phyloP scores from a whole-genome alignment of 2,113 vertebrate genomes.

The Mormyrus iriodes region DNA sequence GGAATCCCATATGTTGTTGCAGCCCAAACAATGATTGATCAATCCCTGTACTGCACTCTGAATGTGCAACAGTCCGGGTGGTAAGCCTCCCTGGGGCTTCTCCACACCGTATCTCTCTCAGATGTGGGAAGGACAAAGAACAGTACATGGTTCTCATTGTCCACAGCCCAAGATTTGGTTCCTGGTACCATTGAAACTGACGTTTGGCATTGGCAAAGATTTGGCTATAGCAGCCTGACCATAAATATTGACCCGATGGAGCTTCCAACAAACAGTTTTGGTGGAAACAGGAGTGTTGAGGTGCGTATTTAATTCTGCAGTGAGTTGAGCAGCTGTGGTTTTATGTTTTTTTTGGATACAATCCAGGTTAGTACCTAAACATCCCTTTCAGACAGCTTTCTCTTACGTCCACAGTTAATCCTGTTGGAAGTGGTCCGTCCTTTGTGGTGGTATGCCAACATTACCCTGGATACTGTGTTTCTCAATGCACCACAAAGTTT shows the following conservation, averaged over 20 bases:
- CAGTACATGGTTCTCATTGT: not conserved
- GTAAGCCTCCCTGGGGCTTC: not conserved
- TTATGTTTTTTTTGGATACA: not conserved
- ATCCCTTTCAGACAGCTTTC: not conserved
- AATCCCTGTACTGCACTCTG: not conserved
- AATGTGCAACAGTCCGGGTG: not conserved
- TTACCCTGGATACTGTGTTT: too few species aligned
- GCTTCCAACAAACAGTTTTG: not conserved
- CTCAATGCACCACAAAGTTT: not conserved
- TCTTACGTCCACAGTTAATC: not conserved
- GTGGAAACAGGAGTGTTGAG: not conserved
- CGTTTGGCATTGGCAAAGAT: not conserved
- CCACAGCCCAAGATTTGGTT: not conserved
- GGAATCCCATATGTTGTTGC: not conserved
- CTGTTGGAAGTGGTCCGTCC: too few species aligned
- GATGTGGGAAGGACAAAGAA: not conserved
- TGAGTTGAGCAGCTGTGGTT: not conserved
- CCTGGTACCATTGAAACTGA: not conserved
- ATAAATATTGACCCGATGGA: not conserved
- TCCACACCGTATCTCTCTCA: not conserved
- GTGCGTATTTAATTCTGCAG: not conserved
- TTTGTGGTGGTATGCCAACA: too few species aligned
- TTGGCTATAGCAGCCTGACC: not conserved
- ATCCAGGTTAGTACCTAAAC: not conserved
- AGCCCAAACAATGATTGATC: not conserved